A percentile compares a stretch with the other conserved stretches of the same genome.
Conservation (phyloP, 2,113 vertebrate genomes). For the Serinus canaria region DNA sequence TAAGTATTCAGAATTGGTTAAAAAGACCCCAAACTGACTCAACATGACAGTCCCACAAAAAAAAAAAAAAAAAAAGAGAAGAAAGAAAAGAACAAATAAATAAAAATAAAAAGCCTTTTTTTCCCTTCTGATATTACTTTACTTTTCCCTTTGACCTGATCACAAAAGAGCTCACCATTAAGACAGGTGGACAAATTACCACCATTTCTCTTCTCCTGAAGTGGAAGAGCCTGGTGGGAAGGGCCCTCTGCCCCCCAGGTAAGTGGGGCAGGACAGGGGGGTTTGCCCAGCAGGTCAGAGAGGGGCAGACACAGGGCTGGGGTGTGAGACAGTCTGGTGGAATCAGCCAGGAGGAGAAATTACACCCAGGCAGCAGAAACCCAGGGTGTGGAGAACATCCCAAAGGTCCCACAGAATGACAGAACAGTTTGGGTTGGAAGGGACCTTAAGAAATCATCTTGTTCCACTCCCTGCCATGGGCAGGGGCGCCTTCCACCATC, state of each 20-base stretch:
- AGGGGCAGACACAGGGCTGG: not conserved
- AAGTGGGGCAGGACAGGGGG: not conserved
- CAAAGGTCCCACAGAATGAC: not conserved
- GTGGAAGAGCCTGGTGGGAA: not conserved
- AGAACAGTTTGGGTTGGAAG: not conserved
- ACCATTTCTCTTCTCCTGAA: not conserved
- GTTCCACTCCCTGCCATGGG: accelerated
- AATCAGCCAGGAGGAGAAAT: not conserved
- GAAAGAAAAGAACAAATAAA: no score
- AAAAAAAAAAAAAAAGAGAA: no score
- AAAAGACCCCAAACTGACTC: not conserved
- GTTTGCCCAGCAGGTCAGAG: not conserved
- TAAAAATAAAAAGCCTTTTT: not conserved
- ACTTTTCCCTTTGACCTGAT: not conserved
- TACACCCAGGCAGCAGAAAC: not conserved
- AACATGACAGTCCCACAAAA: not conserved
- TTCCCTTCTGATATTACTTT: not conserved
- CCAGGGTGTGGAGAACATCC: not conserved
- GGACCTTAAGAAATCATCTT: accelerated
- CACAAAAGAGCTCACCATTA: not conserved
- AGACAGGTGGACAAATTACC: not conserved
- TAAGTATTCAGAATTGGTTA: not conserved
- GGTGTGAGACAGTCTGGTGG: not conserved
- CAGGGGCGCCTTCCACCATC: accelerated
- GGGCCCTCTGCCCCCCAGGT: not conserved